Evolutionary conservation across 2,797 vertebrate genomes (phyloP), one percentile per base, ranked within the genome.

Genomic region (Tympanoctomys barrerae): DNA sequence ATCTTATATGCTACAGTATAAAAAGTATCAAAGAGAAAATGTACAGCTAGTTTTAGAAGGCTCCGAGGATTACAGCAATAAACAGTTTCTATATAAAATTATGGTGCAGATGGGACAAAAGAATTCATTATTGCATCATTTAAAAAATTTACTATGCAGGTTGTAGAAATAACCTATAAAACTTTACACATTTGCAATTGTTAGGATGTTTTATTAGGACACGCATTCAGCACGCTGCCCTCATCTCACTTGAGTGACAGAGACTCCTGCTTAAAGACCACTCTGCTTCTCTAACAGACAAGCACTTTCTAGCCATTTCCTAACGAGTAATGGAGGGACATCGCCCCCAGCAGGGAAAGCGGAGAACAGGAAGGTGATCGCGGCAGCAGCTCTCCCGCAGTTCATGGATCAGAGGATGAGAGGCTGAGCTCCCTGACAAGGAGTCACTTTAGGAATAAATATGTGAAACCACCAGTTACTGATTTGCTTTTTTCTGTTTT

Each of bases 321-420:
- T 94, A 89, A 90, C 94, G 49, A 97, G 89, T 93, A 97, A 95
- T 98, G 96, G 98, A 98, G 98, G 98, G 97, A 98, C 96, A 98
- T 98, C 98, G 98, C 98, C 98, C 98, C 98, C 98, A 98, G 81
- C 98, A 98, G 98, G 98, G 97, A 96, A 97, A 98, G 89, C 0
- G 0, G 73, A 96, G 98, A 98, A 98, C 62, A 93, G 97, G 94
- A 97, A 87, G 62, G 10, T 86, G 66, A 96, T 84, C 39, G 0
- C 1, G 31, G 11, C 28, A 77, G 49, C 31, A 89, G 59, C 95
- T 81, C 78, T 0, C 79, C 26, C 80, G 87, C 79, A 80, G 6
- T 2, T 36, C 57, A 90, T 97, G 78, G 59, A 68, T 61, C 83
- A 93, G 49, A 78, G n/a, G 19, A 82, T 87, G 36, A 90, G 73